Evolutionary conservation across 1,140 invertebrate genomes (phyloP).

Genomic region (Lethrus apterus): DNA sequence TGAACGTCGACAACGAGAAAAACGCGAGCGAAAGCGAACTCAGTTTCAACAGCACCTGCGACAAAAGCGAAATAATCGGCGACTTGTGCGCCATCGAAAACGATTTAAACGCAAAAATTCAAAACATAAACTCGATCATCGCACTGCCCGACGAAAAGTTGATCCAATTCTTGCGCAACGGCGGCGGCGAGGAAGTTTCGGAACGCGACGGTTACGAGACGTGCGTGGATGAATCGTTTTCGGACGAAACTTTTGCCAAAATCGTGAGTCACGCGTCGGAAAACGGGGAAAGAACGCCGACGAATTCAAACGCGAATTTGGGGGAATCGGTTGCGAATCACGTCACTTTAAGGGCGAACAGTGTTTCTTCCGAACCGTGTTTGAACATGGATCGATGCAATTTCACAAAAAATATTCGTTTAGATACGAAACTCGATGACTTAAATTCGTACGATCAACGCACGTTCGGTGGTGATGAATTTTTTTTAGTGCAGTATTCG

Average conservation of each 20-base stretch:
- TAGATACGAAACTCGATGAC: slow-evolving; percentile 28
- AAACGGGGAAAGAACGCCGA: slow-evolving; percentile 29
- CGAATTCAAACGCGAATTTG: slow-evolving; percentile 30
- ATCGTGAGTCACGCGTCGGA: slow-evolving; percentile 11
- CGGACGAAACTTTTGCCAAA: slow-evolving; percentile 33
- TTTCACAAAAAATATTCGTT: slow-evolving; percentile 22
- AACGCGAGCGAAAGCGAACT: slow-evolving; percentile 5
- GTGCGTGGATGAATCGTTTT: slow-evolving; percentile 36
- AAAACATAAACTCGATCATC: too few species aligned
- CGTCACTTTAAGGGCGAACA: neutral
- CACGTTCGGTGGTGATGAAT: slow-evolving; percentile 32
- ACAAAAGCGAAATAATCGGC: too few species aligned
- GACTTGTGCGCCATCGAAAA: too few species aligned
- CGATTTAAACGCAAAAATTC: too few species aligned
- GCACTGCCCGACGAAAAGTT: too few species aligned
- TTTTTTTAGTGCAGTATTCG: slow-evolving; percentile 37
- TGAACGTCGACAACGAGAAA: neutral
- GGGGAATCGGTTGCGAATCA: neutral
- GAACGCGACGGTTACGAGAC: slow-evolving; percentile 36
- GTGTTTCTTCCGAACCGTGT: slow-evolving; percentile 25
- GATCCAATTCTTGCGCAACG: neutral
- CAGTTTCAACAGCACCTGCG: slow-evolving; percentile 11
- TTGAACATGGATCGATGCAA: slow-evolving; percentile 16
- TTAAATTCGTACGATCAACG: slow-evolving; percentile 33
- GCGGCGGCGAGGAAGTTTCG: slow-evolving; percentile 14